These are phyloP conservation scores for Mythimna lalbum DNA, from an alignment of 2,888 invertebrate genomes.

Conservation along the genomic window DNA sequence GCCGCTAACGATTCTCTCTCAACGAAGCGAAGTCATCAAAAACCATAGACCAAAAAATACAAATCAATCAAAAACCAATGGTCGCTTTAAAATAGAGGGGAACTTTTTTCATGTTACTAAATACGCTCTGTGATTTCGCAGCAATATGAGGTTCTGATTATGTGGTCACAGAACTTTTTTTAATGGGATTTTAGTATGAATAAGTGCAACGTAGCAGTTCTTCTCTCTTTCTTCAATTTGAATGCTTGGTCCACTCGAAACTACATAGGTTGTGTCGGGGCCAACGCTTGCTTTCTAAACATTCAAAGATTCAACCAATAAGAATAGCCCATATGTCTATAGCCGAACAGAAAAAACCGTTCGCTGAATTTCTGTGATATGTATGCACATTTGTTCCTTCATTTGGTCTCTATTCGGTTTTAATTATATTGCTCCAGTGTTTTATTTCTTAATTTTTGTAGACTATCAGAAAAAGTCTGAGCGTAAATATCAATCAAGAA, in stretches of 20 bases:
- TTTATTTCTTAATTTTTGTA: too few relatives aligned
- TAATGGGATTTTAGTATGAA: neutral
- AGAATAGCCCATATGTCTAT: neutral
- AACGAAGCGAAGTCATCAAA: constrained; percentile 81
- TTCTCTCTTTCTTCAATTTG: neutral
- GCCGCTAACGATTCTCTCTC: constrained; percentile 83
- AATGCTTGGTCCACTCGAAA: neutral
- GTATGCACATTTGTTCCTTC: too few relatives aligned
- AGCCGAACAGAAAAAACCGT: neutral
- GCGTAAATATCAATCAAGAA: too few relatives aligned
- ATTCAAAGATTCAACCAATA: neutral
- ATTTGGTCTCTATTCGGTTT: too few relatives aligned
- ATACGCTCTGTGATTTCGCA: neutral
- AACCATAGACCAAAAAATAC: constrained; percentile 67
- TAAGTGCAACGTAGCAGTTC: neutral
- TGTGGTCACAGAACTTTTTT: neutral
- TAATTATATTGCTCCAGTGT: too few relatives aligned
- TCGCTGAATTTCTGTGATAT: too few relatives aligned
- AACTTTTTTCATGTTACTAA: constrained; percentile 19
- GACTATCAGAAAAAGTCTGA: too few relatives aligned
- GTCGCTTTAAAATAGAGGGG: constrained; percentile 36
- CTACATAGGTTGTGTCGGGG: neutral
- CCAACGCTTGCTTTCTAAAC: neutral
- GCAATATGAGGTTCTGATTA: neutral
- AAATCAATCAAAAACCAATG: constrained; percentile 54